Evolutionary conservation across 2,113 vertebrate genomes (phyloP).

Genomic region (Paracanthobrama guichenoti): DNA sequence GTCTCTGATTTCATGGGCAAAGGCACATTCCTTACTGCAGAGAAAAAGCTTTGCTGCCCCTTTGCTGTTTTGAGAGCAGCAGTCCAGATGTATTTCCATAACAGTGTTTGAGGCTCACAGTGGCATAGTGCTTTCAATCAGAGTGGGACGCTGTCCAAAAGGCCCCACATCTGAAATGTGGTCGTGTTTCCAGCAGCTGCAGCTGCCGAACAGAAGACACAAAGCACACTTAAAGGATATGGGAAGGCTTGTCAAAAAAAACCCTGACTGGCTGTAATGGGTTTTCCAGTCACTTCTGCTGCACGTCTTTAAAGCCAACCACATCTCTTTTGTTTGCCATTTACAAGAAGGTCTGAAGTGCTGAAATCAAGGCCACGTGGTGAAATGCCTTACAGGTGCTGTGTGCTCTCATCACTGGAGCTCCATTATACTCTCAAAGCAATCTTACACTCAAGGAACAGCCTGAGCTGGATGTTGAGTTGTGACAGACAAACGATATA

Average conservation of each 20-base stretch:
- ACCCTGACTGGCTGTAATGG: conserved; percentile 16
- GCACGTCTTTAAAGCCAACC: conserved; percentile 8
- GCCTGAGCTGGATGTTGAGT: background rate
- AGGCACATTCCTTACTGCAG: background rate
- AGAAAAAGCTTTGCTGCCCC: background rate
- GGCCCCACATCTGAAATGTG: conserved; percentile 3
- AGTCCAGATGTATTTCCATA: conserved; percentile 27
- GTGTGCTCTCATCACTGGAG: conserved; percentile 2
- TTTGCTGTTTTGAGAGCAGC: conserved; percentile 13
- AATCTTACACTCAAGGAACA: background rate
- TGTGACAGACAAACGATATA: background rate
- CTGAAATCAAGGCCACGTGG: conserved; percentile 27
- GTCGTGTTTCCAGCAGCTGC: conserved; percentile 31
- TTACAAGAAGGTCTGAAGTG: conserved; percentile 25
- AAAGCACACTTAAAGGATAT: conserved; percentile 34
- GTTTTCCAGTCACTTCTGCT: conserved; percentile 41
- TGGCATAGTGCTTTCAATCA: conserved; percentile 19
- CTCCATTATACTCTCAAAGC: background rate
- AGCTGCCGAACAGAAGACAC: conserved; percentile 5
- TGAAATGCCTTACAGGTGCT: conserved; percentile 14
- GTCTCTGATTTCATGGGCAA: conserved; percentile 17
- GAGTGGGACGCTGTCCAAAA: conserved; percentile 13
- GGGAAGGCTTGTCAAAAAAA: conserved; percentile 39
- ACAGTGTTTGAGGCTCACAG: conserved; percentile 22
- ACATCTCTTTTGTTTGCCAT: conserved; percentile 39